A percentile compares a stretch with the other conserved stretches of the same genome.
These are phyloP conservation scores for Eumeta japonica DNA, from an alignment of 1,140 invertebrate genomes.

Conservation along the genomic window DNA sequence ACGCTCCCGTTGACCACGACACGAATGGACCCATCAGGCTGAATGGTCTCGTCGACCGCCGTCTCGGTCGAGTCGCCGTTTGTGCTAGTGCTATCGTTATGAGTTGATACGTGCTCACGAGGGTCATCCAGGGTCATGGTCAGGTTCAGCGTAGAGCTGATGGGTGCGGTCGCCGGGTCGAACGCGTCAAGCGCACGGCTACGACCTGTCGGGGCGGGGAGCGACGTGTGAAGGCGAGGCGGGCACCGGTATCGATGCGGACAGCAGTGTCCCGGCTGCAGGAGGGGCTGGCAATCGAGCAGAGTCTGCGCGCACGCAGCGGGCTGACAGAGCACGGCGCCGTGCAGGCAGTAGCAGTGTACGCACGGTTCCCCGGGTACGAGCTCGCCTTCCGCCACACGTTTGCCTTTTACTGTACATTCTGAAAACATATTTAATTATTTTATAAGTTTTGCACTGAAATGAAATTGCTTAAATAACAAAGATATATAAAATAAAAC, in stretches of 20 bases:
- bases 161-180: too few species aligned
- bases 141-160: too few species aligned
- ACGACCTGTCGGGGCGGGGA: constrained; percentile 6
- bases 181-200: neutral
- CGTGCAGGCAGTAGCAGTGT: constrained; percentile 80
- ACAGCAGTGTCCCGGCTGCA: constrained; percentile 77
- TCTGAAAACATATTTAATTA: constrained; percentile 46
- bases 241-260: constrained; percentile 80
- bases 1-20: constrained; percentile 47
- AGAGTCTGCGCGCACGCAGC: constrained; percentile 73
- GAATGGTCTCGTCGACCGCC: constrained; percentile 17
- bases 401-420: constrained; percentile 64
- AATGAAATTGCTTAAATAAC: too few species aligned
- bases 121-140: too few species aligned
- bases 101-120: neutral
- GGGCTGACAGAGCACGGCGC: constrained; percentile 71
- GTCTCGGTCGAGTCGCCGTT: neutral
- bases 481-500: neutral
- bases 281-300: constrained; percentile 73
- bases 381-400: constrained; percentile 72
- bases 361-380: constrained; percentile 68
- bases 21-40: constrained; percentile 33
- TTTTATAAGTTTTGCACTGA: too few species aligned
- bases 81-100: neutral
- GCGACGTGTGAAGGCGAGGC: constrained; percentile 5